Evolutionary conservation across 2,797 vertebrate genomes (phyloP), one percentile per base, ranked within the genome.

Genomic region (Enteromius mattozi): DNA sequence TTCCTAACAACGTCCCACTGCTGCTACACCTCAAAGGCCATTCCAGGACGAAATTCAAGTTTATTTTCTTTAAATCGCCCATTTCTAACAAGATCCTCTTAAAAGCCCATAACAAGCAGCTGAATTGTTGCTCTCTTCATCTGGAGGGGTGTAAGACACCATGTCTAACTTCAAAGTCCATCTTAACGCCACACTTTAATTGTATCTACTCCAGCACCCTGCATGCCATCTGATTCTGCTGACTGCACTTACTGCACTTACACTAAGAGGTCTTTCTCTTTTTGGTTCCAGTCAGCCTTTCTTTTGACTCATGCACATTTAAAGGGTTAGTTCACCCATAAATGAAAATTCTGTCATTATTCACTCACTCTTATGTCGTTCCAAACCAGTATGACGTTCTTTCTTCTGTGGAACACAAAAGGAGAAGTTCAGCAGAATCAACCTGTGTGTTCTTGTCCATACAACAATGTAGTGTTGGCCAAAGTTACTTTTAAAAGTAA

Each of bases 131-230:
- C 37, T 66, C 92, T 89, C 90, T 92, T 90, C 89, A 92, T 92
- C 92, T 84, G 91, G 91, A 89, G 94, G 92, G 88, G 91, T 93
- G 91, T 92, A 95, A 91, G 87, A 90, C 89, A 92, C 93, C 92
- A 83, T 87, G 95, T 94, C 90, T 82, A 85, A 94, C 96, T 96
- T 96, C 96, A 97, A 97, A 97, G 96, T 92, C 89, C 83, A 83
- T 92, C 93, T 95, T 93, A 92, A 95, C 90, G 79, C 93, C 88
- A 92, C 93, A 92, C 94, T 96, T 93, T 94, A 95, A 95, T 95
- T 94, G 88, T 92, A 94, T 96, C 95, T 94, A 94, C 86, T 84
- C 84, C 91, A 87, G 91, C 93, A 91, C 90, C 80, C 92, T 92
- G 92, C 87, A 27, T 93, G 90, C 92, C 93, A 90, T 91, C 74